Percentiles rank a stretch among this genome's conserved stretches.
Conservation (phyloP, 2,797 vertebrate species). For the Leuciscus waleckii region DNA sequence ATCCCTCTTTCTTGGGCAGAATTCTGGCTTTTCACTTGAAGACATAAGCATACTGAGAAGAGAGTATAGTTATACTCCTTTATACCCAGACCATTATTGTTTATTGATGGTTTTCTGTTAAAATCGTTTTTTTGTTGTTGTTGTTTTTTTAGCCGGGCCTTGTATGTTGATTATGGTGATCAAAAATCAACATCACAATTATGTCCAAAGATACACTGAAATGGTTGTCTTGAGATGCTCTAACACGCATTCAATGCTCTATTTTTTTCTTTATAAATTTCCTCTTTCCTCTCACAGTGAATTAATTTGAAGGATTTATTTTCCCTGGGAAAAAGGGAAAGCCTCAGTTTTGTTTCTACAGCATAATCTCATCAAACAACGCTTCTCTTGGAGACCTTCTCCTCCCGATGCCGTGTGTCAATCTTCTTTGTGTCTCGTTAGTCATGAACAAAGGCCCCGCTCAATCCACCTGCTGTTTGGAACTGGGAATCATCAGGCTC, state of each 20-base stretch:
- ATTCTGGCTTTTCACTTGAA: not conserved
- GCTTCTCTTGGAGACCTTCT: constrained; percentile 39
- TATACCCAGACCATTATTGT: not conserved
- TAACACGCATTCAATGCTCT: not conserved
- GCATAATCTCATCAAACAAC: constrained; percentile 50
- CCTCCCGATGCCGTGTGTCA: constrained; percentile 35
- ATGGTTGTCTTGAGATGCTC: not conserved
- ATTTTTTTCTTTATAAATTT: not conserved
- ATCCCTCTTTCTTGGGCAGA: constrained; percentile 13
- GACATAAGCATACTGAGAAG: not conserved
- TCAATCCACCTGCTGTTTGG: constrained; percentile 41
- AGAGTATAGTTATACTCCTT: not conserved
- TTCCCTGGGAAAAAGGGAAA: constrained; percentile 3
- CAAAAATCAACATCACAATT: not conserved
- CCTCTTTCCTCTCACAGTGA: constrained; percentile 7
- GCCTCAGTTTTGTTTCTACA: constrained; percentile 37
- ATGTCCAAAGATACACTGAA: not conserved
- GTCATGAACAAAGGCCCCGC: constrained; percentile 41
- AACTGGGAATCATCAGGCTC: constrained; percentile 26
- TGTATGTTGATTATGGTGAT: constrained; percentile 7
- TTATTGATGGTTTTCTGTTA: not conserved
- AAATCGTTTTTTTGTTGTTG: not conserved
- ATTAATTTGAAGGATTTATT: constrained; percentile 18
- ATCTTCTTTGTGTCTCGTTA: constrained; percentile 52
- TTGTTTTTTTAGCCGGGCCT: not conserved